phyloP scores from a whole-genome alignment of 2,888 invertebrate species.

The Euclidia mi region DNA sequence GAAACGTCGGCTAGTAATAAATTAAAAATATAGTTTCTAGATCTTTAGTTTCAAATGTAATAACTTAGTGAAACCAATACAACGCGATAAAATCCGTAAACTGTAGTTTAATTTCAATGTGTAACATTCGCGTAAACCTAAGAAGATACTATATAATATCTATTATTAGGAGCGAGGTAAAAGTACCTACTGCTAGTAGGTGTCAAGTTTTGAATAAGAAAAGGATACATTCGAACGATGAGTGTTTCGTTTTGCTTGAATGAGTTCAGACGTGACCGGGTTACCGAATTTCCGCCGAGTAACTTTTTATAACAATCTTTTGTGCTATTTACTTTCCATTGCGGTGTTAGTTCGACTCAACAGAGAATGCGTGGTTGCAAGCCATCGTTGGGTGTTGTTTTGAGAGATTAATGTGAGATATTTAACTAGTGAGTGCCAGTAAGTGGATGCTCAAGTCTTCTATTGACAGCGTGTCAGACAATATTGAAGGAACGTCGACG shows the following conservation, averaged over 20 bases:
- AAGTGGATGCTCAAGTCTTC: constrained; percentile 4
- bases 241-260: constrained; percentile 62
- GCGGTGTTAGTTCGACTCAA: constrained; percentile 7
- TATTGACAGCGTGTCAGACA: constrained; percentile 44
- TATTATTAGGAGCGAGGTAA: constrained; percentile 20
- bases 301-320: neutral
- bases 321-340: constrained; percentile 22
- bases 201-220: constrained; percentile 67
- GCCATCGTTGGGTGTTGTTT: constrained; percentile 16
- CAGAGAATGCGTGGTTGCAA: neutral
- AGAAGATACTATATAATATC: too few relatives aligned
- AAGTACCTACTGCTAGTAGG: constrained; percentile 40
- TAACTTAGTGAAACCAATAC: too few relatives aligned
- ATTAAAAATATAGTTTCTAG: too few relatives aligned
- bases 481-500: constrained; percentile 47
- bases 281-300: constrained; percentile 43
- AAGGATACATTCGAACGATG: constrained; percentile 56
- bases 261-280: constrained; percentile 58
- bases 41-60: too few relatives aligned
- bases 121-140: too few relatives aligned
- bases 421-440: constrained; percentile 6
- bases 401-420: constrained; percentile 2
- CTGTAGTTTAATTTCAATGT: too few relatives aligned
- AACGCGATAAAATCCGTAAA: too few relatives aligned
- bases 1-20: too few relatives aligned